phyloP scores from a whole-genome alignment of 2,113 vertebrate genomes.

The Falco punctatus region DNA sequence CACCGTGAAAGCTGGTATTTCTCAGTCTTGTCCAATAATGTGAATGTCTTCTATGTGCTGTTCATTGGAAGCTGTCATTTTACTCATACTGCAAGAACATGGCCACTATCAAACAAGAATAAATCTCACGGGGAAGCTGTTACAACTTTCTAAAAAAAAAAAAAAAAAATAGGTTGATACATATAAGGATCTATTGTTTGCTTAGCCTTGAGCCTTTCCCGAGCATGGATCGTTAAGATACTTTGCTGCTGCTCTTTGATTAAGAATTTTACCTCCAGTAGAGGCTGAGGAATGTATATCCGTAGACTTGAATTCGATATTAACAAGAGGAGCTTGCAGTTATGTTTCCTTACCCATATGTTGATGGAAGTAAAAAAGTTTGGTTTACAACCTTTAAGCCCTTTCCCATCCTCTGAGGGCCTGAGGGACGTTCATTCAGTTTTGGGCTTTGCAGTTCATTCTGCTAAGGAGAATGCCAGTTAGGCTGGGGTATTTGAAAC shows the following conservation, averaged over 20 bases:
- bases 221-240: not conserved
- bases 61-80: not conserved
- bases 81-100: not conserved
- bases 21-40: not conserved
- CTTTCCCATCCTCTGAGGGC: not conserved
- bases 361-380: not conserved
- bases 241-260: not conserved
- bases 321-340: not conserved
- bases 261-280: not conserved
- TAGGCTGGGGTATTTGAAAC: not conserved
- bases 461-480: not conserved
- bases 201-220: not conserved
- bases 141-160: not conserved
- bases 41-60: not conserved
- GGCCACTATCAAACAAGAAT: not conserved
- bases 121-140: not conserved
- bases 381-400: not conserved
- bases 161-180: not conserved
- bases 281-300: not conserved
- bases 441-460: not conserved
- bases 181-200: not conserved
- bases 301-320: not conserved
- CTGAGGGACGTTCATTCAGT: not conserved
- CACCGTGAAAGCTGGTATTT: conserved; percentile 19
- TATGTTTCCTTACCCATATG: not conserved